phyloP scores from a whole-genome alignment of 1,140 invertebrate genomes.

The Archivesica marissinica region DNA sequence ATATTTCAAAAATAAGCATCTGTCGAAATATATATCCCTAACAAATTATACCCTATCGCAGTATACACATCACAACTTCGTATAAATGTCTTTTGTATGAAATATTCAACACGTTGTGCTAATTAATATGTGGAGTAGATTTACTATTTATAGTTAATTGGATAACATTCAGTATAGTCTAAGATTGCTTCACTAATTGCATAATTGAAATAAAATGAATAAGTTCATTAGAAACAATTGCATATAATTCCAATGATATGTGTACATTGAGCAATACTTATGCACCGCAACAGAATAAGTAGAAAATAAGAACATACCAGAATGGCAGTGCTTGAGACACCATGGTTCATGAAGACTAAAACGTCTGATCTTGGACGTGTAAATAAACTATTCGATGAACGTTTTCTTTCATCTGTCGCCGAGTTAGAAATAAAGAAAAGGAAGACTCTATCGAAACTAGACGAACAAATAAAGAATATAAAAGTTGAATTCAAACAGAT shows the following conservation, averaged over 20 bases:
- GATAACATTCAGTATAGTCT: no score
- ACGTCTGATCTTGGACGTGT: conserved; percentile 49
- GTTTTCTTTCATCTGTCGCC: conserved; percentile 32
- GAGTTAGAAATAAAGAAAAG: conserved; percentile 36
- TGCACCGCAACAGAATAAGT: neutral
- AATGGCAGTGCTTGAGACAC: conserved; percentile 53
- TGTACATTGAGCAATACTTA: neutral
- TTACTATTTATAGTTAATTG: no score
- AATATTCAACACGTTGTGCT: no score
- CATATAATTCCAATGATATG: neutral
- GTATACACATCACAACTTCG: no score
- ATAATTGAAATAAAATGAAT: no score
- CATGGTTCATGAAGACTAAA: conserved; percentile 60
- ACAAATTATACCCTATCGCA: no score
- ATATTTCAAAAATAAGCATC: no score
- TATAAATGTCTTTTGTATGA: no score
- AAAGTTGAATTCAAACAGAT: conserved; percentile 40
- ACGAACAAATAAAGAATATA: conserved; percentile 39
- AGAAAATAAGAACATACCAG: neutral
- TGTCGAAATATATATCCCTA: no score
- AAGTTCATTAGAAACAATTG: no score
- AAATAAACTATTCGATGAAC: conserved; percentile 55
- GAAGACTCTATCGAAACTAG: conserved; percentile 23
- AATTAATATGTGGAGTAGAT: no score
- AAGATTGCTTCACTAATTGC: no score